Evolutionary conservation across 2,888 invertebrate genomes (phyloP), one percentile per base, ranked within the genome.

Genomic region (Abrostola triplasia): DNA sequence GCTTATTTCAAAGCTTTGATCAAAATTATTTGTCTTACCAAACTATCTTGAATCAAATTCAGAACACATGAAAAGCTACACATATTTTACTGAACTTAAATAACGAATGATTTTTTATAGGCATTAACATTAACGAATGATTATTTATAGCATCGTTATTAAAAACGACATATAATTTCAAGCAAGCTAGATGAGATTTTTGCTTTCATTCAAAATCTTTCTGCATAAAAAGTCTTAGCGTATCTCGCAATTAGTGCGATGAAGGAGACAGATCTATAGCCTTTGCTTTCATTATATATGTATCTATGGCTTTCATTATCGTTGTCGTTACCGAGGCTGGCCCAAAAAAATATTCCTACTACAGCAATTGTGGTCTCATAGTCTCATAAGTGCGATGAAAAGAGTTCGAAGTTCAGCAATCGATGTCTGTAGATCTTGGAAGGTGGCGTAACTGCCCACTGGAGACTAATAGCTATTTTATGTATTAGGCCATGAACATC

Each of bases 381-480:
- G 51, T 47, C 56, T 36, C 44, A 24, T 9, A 57, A 35, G 50
- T 5, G n/a, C 11, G 6, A 41, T n/a, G 41, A 41, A 41, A 59
- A 66, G 49, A 60, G 63, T 63, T 73, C 48, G 42, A 68, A 75
- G 62, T 72, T 70, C 37, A 53, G 54, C 50, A 74, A 80, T 84
- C 84, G 73, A 83, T 50, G 76, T 77, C 78, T 79, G 72, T 72
- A 76, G 77, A 78, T 68, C 73, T 67, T 73, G 55, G 57, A 75
- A 80, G 71, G 80, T 70, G 62, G 68, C 63, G 24, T 64, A 64
- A 80, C 61, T 62, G 56, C 63, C 60, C 73, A 40, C 67, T 50
- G 36, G 73, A 75, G 74, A 70, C 69, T 72, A 59, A 70, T 78
- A 67, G 65, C 64, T 75, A 64, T 75, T 82, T 80, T 81, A 47